A percentile compares a stretch with the other conserved stretches of the same genome.
Evolutionary conservation across 2,797 vertebrate species (phyloP).

Genomic region (Lepus townsendii): DNA sequence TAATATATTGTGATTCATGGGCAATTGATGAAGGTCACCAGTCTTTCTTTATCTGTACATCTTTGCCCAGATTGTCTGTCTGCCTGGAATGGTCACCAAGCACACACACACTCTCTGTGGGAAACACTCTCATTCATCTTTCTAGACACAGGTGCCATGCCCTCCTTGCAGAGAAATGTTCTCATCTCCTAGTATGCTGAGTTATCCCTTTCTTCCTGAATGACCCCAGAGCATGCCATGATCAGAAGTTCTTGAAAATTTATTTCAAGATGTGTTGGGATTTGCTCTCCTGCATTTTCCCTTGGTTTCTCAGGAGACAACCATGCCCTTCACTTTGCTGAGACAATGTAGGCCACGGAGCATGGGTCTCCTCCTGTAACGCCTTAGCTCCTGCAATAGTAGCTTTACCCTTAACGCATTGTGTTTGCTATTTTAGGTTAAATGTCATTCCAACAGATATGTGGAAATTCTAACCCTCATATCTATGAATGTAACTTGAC

Average conservation of each 20-base stretch:
- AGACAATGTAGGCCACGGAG: not conserved
- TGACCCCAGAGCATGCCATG: accelerated
- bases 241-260: not conserved
- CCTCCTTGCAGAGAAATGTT: not conserved
- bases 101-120: no score
- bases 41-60: not conserved
- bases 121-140: not conserved
- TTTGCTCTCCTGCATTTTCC: not conserved
- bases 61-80: accelerated
- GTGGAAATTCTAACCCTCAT: not conserved
- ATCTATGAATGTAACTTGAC: not conserved
- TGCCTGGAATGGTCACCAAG: not conserved
- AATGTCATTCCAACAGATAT: not conserved
- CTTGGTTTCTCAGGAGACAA: not conserved
- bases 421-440: not conserved
- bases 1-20: not conserved
- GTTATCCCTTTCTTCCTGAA: not conserved
- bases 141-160: not conserved
- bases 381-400: not conserved
- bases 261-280: not conserved
- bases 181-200: not conserved
- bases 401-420: no score
- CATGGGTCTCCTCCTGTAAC: not conserved
- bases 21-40: not conserved
- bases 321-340: not conserved